Evolutionary conservation across 2,113 vertebrate species (phyloP).

Genomic region (Melanerpes formicivorus): DNA sequence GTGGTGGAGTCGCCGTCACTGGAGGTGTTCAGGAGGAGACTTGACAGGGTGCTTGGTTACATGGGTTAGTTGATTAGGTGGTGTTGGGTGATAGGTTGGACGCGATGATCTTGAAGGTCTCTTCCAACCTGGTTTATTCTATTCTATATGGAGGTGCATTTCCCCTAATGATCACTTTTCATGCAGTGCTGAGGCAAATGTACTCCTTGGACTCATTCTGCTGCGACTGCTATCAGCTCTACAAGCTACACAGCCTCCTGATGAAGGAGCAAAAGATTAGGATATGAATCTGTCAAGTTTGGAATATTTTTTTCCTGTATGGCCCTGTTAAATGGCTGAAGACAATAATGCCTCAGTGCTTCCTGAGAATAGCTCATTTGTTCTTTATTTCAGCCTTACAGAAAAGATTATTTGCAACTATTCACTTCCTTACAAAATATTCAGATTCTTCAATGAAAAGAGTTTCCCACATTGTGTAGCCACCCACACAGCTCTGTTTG

Average conservation of each 20-base stretch:
- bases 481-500: slow-evolving; percentile 82
- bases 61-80: too few species aligned
- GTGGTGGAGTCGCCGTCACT: too few species aligned
- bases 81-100: too few species aligned
- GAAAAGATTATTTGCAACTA: slow-evolving; percentile 89
- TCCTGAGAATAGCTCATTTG: slow-evolving; percentile 89
- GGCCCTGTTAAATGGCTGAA: slow-evolving; percentile 61
- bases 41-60: too few species aligned
- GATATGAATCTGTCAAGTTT: slow-evolving; percentile 81
- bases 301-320: slow-evolving; percentile 74
- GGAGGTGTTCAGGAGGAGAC: too few species aligned
- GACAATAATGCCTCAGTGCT: slow-evolving; percentile 78
- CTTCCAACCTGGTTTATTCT: too few species aligned
- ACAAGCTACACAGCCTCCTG: not conserved
- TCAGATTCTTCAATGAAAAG: slow-evolving; percentile 89
- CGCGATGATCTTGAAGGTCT: too few species aligned
- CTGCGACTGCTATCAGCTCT: not conserved
- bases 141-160: not conserved
- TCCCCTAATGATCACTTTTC: not conserved
- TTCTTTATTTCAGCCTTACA: slow-evolving; percentile 83
- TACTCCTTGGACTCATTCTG: not conserved
- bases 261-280: slow-evolving; percentile 71
- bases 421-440: slow-evolving; percentile 92
- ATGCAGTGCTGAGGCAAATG: not conserved
- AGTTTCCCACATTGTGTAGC: slow-evolving; percentile 88